Conservation (phyloP, 2,113 vertebrate species). For the Bothrops jararaca region DNA sequence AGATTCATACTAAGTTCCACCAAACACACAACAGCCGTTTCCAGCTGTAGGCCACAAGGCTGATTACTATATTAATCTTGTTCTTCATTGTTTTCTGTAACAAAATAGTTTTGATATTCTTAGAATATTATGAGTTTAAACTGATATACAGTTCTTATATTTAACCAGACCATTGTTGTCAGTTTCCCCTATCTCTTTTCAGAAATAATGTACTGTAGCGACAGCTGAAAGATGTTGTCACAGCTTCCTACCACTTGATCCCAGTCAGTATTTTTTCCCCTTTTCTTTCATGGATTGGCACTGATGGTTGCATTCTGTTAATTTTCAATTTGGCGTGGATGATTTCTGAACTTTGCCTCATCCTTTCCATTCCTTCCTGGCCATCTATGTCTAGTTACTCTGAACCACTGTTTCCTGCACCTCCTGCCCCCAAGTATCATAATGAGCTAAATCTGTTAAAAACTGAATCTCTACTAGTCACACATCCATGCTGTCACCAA, state of each 20-base stretch:
- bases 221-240: background rate
- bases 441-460: too few species aligned
- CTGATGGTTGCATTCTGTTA: background rate
- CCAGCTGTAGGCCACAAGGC: background rate
- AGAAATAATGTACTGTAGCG: background rate
- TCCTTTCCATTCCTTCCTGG: background rate
- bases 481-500: background rate
- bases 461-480: background rate
- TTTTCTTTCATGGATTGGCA: background rate
- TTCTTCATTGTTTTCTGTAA: background rate
- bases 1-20: background rate
- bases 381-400: background rate
- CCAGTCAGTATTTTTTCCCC: background rate
- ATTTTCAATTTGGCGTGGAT: background rate
- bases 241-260: background rate
- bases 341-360: background rate
- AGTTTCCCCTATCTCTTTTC: background rate
- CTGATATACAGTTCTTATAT: background rate
- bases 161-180: background rate
- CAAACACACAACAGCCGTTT: background rate
- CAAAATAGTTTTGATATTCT: conserved; percentile 1
- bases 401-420: background rate
- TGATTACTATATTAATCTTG: background rate
- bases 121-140: background rate
- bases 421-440: background rate